A percentile compares a stretch with the other conserved stretches of the same genome.
Conservation (phyloP, 2,113 vertebrate genomes). For the Lepidothrix coronata region DNA sequence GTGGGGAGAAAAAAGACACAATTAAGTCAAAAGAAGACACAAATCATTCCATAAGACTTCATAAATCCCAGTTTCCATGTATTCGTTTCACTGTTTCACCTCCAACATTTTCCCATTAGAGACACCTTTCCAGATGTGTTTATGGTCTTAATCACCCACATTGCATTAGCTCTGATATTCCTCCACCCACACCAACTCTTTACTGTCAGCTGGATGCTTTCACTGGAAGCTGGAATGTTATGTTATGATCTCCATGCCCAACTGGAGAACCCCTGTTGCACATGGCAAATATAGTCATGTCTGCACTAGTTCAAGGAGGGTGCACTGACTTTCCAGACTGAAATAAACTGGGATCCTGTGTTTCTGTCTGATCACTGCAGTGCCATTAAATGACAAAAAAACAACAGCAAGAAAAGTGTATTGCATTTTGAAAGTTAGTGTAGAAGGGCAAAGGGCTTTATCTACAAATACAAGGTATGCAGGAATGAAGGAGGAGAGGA, state of each 20-base stretch:
- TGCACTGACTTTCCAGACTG: not conserved
- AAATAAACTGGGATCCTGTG: not conserved
- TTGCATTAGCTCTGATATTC: not conserved
- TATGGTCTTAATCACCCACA: not conserved
- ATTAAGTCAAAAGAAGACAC: not conserved
- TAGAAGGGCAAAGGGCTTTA: conserved; percentile 17
- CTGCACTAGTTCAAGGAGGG: not conserved
- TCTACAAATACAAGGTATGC: not conserved
- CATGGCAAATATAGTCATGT: not conserved
- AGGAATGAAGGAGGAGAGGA: not conserved
- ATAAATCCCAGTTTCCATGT: not conserved
- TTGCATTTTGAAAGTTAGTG: not conserved
- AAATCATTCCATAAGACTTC: not conserved
- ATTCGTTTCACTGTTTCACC: not conserved
- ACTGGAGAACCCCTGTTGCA: not conserved
- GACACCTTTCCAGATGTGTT: not conserved
- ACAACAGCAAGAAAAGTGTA: too few relatives aligned
- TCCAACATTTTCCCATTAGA: not conserved
- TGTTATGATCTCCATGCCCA: not conserved
- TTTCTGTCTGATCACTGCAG: not conserved
- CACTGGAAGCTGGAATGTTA: not conserved
- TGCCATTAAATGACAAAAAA: not conserved
- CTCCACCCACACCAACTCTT: not conserved
- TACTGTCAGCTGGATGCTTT: not conserved
- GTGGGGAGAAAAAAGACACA: not conserved